phyloP scores from a whole-genome alignment of 2,888 invertebrate genomes.

The Cotesia congregata region DNA sequence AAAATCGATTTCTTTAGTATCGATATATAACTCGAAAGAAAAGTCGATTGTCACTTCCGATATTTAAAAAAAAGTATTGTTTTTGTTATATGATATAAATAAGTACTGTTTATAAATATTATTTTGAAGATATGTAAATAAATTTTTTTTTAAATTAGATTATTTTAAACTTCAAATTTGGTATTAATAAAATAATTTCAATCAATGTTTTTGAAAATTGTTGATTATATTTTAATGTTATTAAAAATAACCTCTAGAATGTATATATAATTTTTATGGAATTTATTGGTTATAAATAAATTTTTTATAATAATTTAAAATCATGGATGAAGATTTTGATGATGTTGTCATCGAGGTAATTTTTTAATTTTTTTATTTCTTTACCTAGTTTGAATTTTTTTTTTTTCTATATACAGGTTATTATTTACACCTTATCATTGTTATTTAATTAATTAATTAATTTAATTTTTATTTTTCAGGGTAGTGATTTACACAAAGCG shows the following conservation, averaged over 20 bases:
- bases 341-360: constrained; percentile 62
- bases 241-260: neutral
- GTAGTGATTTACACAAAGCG: constrained; percentile 59
- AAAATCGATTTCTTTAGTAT: no score
- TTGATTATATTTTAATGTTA: no score
- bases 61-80: no score
- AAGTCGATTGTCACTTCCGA: no score
- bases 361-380: constrained; percentile 8
- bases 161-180: no score
- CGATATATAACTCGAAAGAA: no score
- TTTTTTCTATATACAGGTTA: constrained; percentile 1
- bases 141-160: no score
- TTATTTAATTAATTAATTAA: neutral
- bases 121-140: no score
- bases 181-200: no score
- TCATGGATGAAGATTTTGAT: constrained; percentile 48
- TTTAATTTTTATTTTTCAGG: constrained; percentile 51
- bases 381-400: neutral
- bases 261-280: neutral
- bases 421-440: constrained; percentile 21
- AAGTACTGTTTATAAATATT: no score
- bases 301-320: neutral
- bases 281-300: neutral
- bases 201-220: no score
- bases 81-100: no score